phyloP scores from a whole-genome alignment of 2,113 vertebrate genomes.

The Carassius auratus region DNA sequence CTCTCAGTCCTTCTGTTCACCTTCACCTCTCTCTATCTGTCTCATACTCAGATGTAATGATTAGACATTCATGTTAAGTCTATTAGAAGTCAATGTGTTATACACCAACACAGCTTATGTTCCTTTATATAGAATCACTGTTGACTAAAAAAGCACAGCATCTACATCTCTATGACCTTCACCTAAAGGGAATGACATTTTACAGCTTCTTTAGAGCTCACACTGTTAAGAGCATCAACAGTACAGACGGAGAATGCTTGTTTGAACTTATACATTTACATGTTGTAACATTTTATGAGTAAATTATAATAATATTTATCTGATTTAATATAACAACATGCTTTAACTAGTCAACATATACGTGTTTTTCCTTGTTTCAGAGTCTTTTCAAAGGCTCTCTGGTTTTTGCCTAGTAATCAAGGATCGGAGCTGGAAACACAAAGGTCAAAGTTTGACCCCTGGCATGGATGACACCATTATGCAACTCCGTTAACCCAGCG shows the following conservation, averaged over 20 bases:
- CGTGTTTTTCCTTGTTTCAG: constrained; percentile 8
- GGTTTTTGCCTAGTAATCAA: constrained; percentile 24
- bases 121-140: not conserved
- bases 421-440: constrained; percentile 7
- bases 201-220: constrained; percentile 6
- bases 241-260: not conserved
- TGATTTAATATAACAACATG: not conserved
- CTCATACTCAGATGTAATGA: not conserved
- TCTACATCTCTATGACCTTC: not conserved
- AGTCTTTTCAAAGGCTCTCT: not conserved
- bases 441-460: constrained; percentile 35
- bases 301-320: not conserved
- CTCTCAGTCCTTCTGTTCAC: too few relatives aligned
- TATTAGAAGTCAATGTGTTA: not conserved
- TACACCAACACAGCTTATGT: constrained; percentile 1
- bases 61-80: not conserved
- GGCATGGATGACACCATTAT: constrained; percentile 35
- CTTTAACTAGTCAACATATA: not conserved
- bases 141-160: not conserved
- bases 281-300: not conserved
- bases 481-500: constrained; percentile 6
- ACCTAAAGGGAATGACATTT: not conserved
- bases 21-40: too few relatives aligned
- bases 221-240: not conserved
- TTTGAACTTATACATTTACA: not conserved